phyloP scores from a whole-genome alignment of 2,888 invertebrate genomes.

The Thymelicus lineola region DNA sequence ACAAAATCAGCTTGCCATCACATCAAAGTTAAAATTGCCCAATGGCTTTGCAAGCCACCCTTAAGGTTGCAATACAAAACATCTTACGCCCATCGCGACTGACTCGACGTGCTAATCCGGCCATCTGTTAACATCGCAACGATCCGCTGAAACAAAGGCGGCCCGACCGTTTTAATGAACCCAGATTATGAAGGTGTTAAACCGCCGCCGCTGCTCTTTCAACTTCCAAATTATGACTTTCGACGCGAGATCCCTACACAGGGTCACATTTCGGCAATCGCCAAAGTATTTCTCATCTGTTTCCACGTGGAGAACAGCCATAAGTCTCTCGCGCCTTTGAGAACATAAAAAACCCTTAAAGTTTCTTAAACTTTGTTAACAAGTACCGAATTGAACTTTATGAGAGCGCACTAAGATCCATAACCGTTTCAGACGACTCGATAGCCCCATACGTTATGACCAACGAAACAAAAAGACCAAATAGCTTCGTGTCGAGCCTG shows the following conservation, averaged over 20 bases:
- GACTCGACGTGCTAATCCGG: conserved; percentile 72
- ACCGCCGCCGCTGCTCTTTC: conserved; percentile 77
- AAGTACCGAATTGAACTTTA: conserved; percentile 63
- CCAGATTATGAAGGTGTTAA: conserved; percentile 85
- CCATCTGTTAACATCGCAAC: conserved; percentile 81
- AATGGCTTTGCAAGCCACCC: neutral
- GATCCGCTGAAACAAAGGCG: conserved; percentile 83
- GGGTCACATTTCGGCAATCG: conserved; percentile 78
- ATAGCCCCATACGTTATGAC: conserved; percentile 81
- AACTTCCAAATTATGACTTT: conserved; percentile 82
- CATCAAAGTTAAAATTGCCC: neutral
- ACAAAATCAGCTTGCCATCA: neutral
- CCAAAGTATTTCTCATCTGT: conserved; percentile 65
- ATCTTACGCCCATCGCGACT: conserved; percentile 60
- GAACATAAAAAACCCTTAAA: conserved; percentile 65
- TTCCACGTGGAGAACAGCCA: conserved; percentile 57
- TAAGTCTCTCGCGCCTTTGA: conserved; percentile 69
- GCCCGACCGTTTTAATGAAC: conserved; percentile 80
- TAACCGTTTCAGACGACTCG: conserved; percentile 56
- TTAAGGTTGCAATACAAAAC: conserved; percentile 31
- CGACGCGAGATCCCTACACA: conserved; percentile 70
- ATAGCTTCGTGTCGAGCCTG: conserved; percentile 76
- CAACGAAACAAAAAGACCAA: conserved; percentile 74
- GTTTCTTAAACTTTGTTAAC: conserved; percentile 56
- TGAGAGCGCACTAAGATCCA: conserved; percentile 48